These are phyloP conservation scores for Lycopodina hypogea DNA, from an alignment of 37 sponge, comb jelly and placozoan species.

Conservation along the genomic window DNA sequence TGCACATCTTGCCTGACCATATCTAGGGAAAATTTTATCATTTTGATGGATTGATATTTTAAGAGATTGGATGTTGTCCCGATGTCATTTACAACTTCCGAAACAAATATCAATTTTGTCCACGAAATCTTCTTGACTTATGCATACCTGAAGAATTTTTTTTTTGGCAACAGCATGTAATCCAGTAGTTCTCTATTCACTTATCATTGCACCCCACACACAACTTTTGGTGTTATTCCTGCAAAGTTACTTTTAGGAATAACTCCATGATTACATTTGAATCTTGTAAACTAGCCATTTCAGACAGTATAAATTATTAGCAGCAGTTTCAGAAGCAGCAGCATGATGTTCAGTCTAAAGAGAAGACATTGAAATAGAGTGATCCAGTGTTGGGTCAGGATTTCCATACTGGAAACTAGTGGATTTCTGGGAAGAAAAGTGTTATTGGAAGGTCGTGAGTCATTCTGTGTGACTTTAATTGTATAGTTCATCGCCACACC, in stretches of 20 bases:
- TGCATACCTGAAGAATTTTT: conserved; percentile 19
- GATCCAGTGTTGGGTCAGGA: conserved; percentile 1
- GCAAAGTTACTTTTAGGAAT: neutral
- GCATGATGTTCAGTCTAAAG: neutral
- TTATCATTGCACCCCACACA: conserved; percentile 9
- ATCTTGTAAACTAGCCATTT: neutral
- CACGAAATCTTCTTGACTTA: conserved; percentile 11
- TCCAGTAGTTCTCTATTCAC: conserved; percentile 18
- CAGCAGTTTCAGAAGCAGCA: neutral
- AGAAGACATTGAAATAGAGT: neutral
- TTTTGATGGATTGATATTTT: conserved; percentile 18
- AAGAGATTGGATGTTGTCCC: conserved; percentile 6
- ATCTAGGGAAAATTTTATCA: conserved; percentile 8
- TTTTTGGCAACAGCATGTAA: conserved; percentile 11
- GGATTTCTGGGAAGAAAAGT: conserved; percentile 8
- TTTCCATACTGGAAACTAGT: neutral
- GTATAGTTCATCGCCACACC: neutral
- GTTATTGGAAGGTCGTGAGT: neutral
- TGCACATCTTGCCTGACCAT: conserved; percentile 19
- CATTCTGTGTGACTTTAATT: neutral
- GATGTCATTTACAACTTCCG: neutral
- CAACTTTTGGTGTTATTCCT: conserved; percentile 13
- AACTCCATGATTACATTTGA: neutral
- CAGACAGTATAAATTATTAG: neutral
- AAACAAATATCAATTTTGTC: neutral